Evolutionary conservation across 2,888 invertebrate species (phyloP).

Genomic region (Candidula unifasciata): DNA sequence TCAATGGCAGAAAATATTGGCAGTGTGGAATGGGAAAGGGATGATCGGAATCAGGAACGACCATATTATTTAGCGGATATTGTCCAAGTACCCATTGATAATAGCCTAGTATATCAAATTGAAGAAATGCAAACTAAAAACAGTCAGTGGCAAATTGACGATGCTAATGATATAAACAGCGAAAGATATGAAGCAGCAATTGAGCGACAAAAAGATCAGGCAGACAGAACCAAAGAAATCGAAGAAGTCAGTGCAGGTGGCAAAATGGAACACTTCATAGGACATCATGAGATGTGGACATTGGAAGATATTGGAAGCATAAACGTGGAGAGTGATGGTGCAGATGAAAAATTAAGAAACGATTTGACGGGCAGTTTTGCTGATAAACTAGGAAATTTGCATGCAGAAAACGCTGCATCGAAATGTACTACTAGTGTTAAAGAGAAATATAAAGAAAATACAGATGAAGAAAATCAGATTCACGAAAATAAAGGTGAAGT

Average conservation of each 20-base stretch:
- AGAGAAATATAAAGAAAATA: neutral
- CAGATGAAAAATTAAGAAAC: neutral
- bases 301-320: neutral
- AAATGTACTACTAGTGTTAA: neutral
- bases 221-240: neutral
- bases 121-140: neutral
- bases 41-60: neutral
- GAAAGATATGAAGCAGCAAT: neutral
- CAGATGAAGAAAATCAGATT: neutral
- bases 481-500: neutral
- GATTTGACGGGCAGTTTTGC: neutral
- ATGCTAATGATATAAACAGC: neutral
- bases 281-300: neutral
- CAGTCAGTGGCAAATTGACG: neutral
- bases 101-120: neutral
- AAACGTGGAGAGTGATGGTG: slow-evolving; percentile 10
- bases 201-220: neutral
- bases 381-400: too few species aligned
- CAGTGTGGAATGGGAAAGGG: neutral
- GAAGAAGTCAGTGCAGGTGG: neutral
- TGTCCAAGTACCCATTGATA: neutral
- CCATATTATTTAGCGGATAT: neutral
- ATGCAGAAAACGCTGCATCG: too few species aligned
- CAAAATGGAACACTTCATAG: neutral
- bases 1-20: slow-evolving; percentile 2